These are phyloP conservation scores for Crocidura indochinensis DNA, from an alignment of 2,797 vertebrate species.

Conservation along the genomic window DNA sequence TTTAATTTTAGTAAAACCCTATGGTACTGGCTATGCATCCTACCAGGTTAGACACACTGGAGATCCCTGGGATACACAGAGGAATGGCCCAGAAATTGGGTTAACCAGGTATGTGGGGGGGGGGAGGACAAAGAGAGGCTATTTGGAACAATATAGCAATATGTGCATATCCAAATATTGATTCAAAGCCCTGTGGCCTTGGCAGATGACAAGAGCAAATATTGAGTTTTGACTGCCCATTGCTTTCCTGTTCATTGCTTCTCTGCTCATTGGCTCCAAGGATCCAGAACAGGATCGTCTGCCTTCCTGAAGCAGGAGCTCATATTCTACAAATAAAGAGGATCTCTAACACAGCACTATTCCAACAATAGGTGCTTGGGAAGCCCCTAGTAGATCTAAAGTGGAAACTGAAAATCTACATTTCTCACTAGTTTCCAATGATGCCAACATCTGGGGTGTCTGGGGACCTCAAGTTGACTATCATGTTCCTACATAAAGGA, in stretches of 20 bases:
- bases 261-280: background rate
- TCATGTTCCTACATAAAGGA: background rate
- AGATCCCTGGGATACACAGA: background rate
- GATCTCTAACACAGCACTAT: background rate
- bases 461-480: background rate
- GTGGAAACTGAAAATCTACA: background rate
- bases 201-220: conserved; percentile 2
- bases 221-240: background rate
- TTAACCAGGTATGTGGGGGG: background rate
- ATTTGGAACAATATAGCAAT: background rate
- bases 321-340: background rate
- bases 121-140: background rate
- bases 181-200: background rate
- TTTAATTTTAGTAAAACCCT: background rate
- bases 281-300: background rate
- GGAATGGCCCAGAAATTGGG: too few species aligned
- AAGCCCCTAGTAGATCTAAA: background rate
- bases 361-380: background rate
- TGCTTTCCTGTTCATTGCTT: too few species aligned
- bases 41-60: background rate
- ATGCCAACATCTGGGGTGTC: background rate
- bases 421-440: background rate
- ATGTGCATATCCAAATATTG: background rate
- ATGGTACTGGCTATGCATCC: background rate
- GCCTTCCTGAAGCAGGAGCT: background rate